Conservation (phyloP, 2,888 invertebrate species). For the Alloscopus bannaensis region DNA sequence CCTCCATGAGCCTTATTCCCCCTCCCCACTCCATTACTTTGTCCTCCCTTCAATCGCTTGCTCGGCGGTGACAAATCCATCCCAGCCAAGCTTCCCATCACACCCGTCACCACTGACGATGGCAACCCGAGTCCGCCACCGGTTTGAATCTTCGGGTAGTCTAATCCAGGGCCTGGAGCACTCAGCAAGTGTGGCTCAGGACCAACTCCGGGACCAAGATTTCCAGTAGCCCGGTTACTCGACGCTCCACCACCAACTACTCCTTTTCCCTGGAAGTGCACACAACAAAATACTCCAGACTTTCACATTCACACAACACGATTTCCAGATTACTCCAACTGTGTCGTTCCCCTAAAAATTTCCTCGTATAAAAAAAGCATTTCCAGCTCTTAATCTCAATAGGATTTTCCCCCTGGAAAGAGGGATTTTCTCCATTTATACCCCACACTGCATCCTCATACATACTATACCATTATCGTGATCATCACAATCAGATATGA, state of each 20-base stretch:
- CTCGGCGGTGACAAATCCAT: slow-evolving; percentile 70
- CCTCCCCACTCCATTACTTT: slow-evolving; percentile 9
- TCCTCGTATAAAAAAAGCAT: slow-evolving; percentile 6
- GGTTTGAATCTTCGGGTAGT: slow-evolving; percentile 67
- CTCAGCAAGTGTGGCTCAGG: slow-evolving; percentile 27
- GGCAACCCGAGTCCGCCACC: slow-evolving; percentile 39
- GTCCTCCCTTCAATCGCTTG: slow-evolving; percentile 64
- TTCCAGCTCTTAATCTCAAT: not conserved
- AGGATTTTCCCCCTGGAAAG: slow-evolving; percentile 19
- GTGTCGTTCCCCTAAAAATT: too few species aligned
- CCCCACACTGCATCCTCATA: slow-evolving; percentile 8
- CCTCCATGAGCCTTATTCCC: slow-evolving; percentile 9
- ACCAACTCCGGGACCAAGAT: not conserved
- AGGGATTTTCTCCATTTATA: not conserved
- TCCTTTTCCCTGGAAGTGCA: slow-evolving; percentile 67
- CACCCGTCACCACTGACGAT: slow-evolving; percentile 5
- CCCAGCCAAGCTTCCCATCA: slow-evolving; percentile 54
- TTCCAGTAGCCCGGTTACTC: slow-evolving; percentile 5
- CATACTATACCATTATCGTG: slow-evolving; percentile 30
- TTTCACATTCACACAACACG: too few species aligned
- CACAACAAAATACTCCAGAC: not conserved
- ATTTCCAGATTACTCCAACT: too few species aligned
- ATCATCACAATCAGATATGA: slow-evolving; percentile 49
- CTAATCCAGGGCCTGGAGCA: slow-evolving; percentile 53
- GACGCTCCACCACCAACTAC: slow-evolving; percentile 46